Percentiles rank a stretch among this genome's conserved stretches.
Evolutionary conservation across 2,888 invertebrate genomes (phyloP).

Genomic region (Nysson spinosus): DNA sequence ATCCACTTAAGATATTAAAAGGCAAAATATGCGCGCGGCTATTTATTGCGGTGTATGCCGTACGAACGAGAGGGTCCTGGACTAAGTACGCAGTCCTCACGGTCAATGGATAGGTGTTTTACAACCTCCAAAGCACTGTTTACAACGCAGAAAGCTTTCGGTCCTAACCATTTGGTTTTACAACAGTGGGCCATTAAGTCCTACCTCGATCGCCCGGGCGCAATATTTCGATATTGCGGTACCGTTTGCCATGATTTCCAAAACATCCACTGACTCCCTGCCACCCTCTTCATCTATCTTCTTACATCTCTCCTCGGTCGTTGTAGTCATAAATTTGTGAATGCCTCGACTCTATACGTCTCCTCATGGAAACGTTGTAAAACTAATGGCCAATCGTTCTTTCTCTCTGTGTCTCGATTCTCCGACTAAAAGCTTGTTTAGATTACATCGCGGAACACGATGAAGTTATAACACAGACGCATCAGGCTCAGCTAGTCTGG

Average conservation of each 20-base stretch:
- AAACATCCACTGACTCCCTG: neutral
- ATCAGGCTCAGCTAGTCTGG: too few species aligned
- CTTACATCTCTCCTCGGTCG: too few species aligned
- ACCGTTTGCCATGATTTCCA: constrained; percentile 1
- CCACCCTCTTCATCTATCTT: too few species aligned
- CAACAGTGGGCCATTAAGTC: constrained; percentile 22
- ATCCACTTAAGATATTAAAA: constrained; percentile 40
- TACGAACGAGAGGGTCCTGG: constrained; percentile 1
- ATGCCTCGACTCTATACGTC: too few species aligned
- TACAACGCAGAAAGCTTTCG: constrained; percentile 10
- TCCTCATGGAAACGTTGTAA: too few species aligned
- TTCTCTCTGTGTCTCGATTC: too few species aligned
- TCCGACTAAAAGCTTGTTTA: too few species aligned
- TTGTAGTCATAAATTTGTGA: too few species aligned
- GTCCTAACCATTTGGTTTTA: constrained; percentile 22
- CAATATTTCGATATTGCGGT: constrained; percentile 31
- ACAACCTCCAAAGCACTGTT: constrained; percentile 23
- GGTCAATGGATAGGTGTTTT: constrained; percentile 13
- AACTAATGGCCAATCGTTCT: too few species aligned
- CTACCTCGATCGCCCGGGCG: neutral
- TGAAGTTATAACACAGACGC: too few species aligned
- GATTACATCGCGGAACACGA: too few species aligned
- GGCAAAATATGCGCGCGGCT: constrained; percentile 12
- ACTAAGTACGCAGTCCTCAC: constrained; percentile 2
- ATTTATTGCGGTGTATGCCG: constrained; percentile 34